These are phyloP conservation scores for Scaptodrosophila lebanonensis DNA, from an alignment of 1,140 invertebrate species.

Conservation along the genomic window DNA sequence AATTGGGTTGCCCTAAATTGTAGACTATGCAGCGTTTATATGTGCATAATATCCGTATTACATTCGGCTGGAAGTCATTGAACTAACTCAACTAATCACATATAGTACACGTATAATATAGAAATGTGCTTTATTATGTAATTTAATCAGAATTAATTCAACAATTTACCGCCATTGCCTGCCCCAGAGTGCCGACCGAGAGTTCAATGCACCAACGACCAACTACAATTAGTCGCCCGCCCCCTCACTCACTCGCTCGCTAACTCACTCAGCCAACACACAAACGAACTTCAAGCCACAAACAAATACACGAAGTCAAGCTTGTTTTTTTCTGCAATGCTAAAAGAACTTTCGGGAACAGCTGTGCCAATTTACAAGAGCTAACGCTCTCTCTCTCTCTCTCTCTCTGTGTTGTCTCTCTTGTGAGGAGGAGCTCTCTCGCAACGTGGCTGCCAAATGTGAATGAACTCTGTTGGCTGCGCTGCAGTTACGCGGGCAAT, in stretches of 20 bases:
- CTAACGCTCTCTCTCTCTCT: constrained; percentile 9
- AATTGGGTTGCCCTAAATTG: no score
- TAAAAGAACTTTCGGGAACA: constrained; percentile 60
- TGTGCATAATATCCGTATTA: no score
- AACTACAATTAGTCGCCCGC: constrained; percentile 57
- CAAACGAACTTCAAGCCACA: constrained; percentile 22
- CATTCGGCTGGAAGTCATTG: no score
- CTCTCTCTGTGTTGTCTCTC: constrained; percentile 7
- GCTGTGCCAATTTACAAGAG: constrained; percentile 52
- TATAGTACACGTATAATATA: no score
- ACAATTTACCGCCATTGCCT: background rate
- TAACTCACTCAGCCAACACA: constrained; percentile 26
- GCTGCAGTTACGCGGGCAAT: constrained; percentile 32
- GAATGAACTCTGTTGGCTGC: constrained; percentile 67
- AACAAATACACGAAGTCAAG: constrained; percentile 10
- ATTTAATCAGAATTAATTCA: constrained; percentile 22
- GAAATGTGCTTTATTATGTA: constrained; percentile 26
- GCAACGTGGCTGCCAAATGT: constrained; percentile 56
- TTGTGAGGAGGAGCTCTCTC: no score
- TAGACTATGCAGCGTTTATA: no score
- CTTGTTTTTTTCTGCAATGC: constrained; percentile 15
- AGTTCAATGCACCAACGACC: constrained; percentile 55
- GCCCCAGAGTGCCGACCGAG: constrained; percentile 2
- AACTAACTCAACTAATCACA: no score
- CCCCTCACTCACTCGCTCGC: constrained; percentile 67